Evolutionary conservation across 2,113 vertebrate genomes (phyloP).

Genomic region (Ciconia maguari): DNA sequence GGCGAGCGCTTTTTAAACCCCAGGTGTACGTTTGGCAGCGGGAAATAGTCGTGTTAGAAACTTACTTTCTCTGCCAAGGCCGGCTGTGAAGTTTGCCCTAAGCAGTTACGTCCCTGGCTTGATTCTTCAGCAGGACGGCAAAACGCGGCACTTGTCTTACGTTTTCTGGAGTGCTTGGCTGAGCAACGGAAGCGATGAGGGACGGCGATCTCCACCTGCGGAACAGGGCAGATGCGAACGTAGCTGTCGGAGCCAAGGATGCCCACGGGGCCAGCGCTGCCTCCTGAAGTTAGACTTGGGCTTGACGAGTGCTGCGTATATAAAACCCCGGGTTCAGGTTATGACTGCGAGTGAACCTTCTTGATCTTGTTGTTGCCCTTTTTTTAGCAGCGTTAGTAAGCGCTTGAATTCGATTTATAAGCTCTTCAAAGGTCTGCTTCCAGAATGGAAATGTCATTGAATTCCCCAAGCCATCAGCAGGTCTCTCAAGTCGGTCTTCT

Average conservation of each 20-base stretch:
- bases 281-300: background rate
- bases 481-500: background rate
- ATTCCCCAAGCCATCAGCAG: rapidly evolving
- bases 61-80: background rate
- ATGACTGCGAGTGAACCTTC: background rate
- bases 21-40: background rate
- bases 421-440: background rate
- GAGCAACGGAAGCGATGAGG: background rate
- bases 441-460: background rate
- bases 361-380: background rate
- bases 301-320: rapidly evolving
- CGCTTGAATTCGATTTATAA: background rate
- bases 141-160: background rate
- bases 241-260: background rate
- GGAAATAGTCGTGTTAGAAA: background rate
- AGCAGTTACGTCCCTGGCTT: background rate
- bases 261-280: rapidly evolving
- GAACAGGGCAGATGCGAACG: rapidly evolving
- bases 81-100: background rate
- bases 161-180: background rate
- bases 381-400: background rate
- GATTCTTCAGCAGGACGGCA: background rate
- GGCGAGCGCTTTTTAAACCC: background rate
- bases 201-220: rapidly evolving
- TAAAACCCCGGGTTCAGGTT: background rate